Conservation (phyloP, 1,140 invertebrate genomes). For the Parapsyche elsis region DNA sequence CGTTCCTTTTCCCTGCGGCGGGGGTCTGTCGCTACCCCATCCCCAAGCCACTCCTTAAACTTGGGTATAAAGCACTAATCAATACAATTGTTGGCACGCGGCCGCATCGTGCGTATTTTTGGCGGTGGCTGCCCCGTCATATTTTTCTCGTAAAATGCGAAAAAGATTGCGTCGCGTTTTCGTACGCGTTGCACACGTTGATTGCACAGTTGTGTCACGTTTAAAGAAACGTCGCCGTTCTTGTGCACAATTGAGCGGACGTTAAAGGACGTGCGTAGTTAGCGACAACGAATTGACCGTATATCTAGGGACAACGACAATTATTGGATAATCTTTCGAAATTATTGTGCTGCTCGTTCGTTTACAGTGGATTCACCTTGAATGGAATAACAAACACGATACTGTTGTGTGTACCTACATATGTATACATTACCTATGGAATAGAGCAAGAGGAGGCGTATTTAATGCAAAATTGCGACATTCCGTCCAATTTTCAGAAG, state of each 20-base stretch:
- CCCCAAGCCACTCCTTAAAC: constrained; percentile 17
- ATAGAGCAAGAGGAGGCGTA: too few relatives aligned
- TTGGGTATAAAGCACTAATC: constrained; percentile 50
- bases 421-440: too few relatives aligned
- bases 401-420: neutral
- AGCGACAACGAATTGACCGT: neutral
- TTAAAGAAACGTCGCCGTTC: neutral
- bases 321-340: neutral
- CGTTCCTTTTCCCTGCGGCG: neutral
- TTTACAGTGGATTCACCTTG: constrained; percentile 19
- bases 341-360: neutral
- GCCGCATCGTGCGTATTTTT: constrained; percentile 21
- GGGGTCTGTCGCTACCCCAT: constrained; percentile 13
- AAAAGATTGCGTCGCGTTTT: too few relatives aligned
- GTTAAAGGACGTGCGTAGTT: constrained; percentile 1
- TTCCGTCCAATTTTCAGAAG: neutral
- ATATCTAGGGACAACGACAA: neutral
- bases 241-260: neutral
- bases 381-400: neutral
- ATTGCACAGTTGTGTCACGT: too few relatives aligned
- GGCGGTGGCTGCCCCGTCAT: neutral
- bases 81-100: constrained; percentile 54
- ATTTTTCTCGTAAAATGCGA: too few relatives aligned
- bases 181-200: too few relatives aligned
- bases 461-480: neutral